phyloP scores from a whole-genome alignment of 37 sponge, comb jelly and placozoan genomes.

The Beroe forskalii region DNA sequence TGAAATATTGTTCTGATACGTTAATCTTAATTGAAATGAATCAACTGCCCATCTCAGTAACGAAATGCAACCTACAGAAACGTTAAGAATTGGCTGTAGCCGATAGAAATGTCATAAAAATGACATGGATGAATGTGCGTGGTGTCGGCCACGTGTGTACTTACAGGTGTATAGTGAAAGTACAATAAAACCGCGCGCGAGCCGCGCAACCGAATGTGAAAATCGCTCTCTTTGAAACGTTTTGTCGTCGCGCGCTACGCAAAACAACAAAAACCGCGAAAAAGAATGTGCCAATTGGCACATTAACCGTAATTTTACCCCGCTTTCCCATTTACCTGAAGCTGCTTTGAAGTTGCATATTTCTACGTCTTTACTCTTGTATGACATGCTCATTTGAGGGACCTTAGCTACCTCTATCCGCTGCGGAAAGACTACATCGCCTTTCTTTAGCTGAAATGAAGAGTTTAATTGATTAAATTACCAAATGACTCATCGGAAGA shows the following conservation, averaged over 20 bases:
- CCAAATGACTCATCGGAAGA: too few relatives aligned
- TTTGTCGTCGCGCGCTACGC: neutral
- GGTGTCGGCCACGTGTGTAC: neutral
- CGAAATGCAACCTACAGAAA: too few relatives aligned
- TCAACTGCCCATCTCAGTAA: too few relatives aligned
- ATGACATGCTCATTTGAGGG: constrained; percentile 3
- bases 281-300: neutral
- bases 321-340: too few relatives aligned
- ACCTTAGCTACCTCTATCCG: neutral
- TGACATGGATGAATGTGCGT: too few relatives aligned
- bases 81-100: too few relatives aligned
- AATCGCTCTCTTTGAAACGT: neutral
- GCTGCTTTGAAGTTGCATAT: constrained; percentile 25
- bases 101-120: too few relatives aligned
- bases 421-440: constrained; percentile 41
- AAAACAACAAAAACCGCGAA: neutral
- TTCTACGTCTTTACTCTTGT: neutral
- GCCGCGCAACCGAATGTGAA: neutral
- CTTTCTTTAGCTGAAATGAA: constrained; percentile 50
- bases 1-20: too few relatives aligned
- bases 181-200: neutral
- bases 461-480: too few relatives aligned
- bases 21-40: too few relatives aligned
- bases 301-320: neutral
- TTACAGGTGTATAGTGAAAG: neutral